A percentile compares a stretch with the other conserved stretches of the same genome.
phyloP scores from a whole-genome alignment of 2,888 invertebrate genomes.

The Thecocarcelia acutangulata region DNA sequence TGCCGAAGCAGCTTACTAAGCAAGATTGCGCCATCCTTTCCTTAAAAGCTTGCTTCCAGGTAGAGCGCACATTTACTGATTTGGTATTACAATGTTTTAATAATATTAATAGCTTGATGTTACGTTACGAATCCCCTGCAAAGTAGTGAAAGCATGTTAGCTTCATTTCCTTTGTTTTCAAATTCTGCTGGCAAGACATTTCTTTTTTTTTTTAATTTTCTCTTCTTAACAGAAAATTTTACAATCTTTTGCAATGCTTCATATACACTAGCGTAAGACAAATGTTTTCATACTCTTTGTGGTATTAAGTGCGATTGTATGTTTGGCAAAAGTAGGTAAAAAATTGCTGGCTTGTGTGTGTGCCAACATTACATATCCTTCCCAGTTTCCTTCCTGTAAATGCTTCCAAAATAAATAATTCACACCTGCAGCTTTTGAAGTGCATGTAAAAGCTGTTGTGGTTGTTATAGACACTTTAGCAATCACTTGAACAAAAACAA shows the following conservation, averaged over 20 bases:
- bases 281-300: slow-evolving; percentile 3
- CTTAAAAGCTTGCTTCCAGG: too few relatives aligned
- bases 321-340: neutral
- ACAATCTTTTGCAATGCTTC: slow-evolving; percentile 12
- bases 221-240: too few relatives aligned
- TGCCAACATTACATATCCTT: slow-evolving; percentile 59
- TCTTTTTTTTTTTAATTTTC: too few relatives aligned
- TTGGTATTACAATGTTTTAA: too few relatives aligned
- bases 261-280: slow-evolving; percentile 12
- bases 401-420: slow-evolving; percentile 79
- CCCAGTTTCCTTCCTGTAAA: slow-evolving; percentile 71
- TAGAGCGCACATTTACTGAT: too few relatives aligned
- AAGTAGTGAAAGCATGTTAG: too few relatives aligned
- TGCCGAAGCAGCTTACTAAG: too few relatives aligned
- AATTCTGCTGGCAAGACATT: too few relatives aligned
- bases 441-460: slow-evolving; percentile 68
- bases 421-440: slow-evolving; percentile 76
- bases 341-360: neutral
- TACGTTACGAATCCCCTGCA: too few relatives aligned
- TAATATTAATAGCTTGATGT: too few relatives aligned
- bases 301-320: neutral
- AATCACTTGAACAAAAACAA: slow-evolving; percentile 48
- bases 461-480: slow-evolving; percentile 49
- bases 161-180: too few relatives aligned
- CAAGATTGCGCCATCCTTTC: too few relatives aligned